Evolutionary conservation across 1,140 invertebrate species (phyloP).

Genomic region (Sweltsa coloradensis): DNA sequence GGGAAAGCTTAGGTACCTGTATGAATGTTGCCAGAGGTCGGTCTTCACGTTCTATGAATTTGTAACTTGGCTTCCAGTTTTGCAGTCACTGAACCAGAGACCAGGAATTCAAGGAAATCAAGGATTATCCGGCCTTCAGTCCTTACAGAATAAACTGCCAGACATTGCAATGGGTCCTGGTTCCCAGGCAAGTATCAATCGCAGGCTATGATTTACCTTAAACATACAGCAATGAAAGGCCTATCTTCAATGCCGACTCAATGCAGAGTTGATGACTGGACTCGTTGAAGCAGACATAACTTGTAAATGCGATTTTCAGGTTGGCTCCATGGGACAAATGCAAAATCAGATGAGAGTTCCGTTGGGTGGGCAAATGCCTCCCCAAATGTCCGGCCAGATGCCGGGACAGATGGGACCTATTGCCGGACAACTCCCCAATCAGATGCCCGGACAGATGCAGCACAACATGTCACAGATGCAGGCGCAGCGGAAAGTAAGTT

Average conservation of each 20-base stretch:
- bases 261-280: too few species aligned
- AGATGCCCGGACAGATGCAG: slow-evolving; percentile 32
- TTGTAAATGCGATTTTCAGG: too few species aligned
- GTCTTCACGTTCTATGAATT: background rate
- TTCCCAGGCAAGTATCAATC: slow-evolving; percentile 15
- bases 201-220: too few species aligned
- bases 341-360: slow-evolving; percentile 27
- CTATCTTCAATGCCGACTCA: too few species aligned
- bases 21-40: background rate
- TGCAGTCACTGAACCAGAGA: slow-evolving; percentile 45
- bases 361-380: slow-evolving; percentile 26
- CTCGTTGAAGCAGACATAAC: too few species aligned
- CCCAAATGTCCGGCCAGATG: slow-evolving; percentile 17
- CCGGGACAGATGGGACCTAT: slow-evolving; percentile 28
- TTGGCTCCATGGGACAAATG: slow-evolving; percentile 16
- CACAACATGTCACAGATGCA: slow-evolving; percentile 20
- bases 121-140: slow-evolving; percentile 4
- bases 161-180: slow-evolving; percentile 12
- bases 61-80: slow-evolving; percentile 27
- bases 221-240: too few species aligned
- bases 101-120: too few species aligned
- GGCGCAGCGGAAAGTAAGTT: slow-evolving; percentile 15
- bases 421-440: slow-evolving; percentile 34
- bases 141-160: slow-evolving; percentile 18
- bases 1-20: background rate